Evolutionary conservation across 2,797 vertebrate genomes (phyloP), one percentile per base, ranked within the genome.

Genomic region (Gymnothorax reevesii): DNA sequence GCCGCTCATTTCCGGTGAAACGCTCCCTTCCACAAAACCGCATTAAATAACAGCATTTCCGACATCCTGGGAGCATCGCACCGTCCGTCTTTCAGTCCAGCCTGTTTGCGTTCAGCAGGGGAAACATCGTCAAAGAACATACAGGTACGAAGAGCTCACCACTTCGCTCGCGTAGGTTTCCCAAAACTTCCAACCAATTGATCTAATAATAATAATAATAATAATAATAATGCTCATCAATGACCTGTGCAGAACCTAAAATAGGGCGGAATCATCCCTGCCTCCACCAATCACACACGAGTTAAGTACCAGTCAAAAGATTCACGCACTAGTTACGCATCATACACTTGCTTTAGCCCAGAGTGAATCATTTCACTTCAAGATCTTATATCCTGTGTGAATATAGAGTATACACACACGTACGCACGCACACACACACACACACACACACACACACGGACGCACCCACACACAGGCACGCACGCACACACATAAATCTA

Each of bases 11-110:
- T 54, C n/a, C 17, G 49, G 75, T 9, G 13, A 54, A 79, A 22
- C 52, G 20, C 6, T 10, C 33, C 73, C 73, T 77, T 85, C 8
- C 52, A 60, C 22, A 25, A 85, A n/a, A 17, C 17, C 8, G 42
- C 10, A 62, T 86, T 86, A 82, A 82, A 86, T 54, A 82, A 33
- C 52, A 82, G 69, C 25, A 20, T 17, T 25, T n/a, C 77, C 20
- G 59, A n/a, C 82, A 60, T 60, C 42, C 57, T 83, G 57, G 60
- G 57, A 83, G 42, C 82, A 17, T n/a, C 9, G 57, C 57, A 60
- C 25, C 57, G 60, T 82, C 49, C 49, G 25, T 59, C 85, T 64
- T 80, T 86, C 85, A 80, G 73, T 52, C 22, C 22, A 75, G 75
- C 80, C n/a, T 33, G 15, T 25, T 6, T 1, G 54, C 49, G 20